Evolutionary conservation across 2,113 vertebrate species (phyloP).

Genomic region (Echinops telfairi): DNA sequence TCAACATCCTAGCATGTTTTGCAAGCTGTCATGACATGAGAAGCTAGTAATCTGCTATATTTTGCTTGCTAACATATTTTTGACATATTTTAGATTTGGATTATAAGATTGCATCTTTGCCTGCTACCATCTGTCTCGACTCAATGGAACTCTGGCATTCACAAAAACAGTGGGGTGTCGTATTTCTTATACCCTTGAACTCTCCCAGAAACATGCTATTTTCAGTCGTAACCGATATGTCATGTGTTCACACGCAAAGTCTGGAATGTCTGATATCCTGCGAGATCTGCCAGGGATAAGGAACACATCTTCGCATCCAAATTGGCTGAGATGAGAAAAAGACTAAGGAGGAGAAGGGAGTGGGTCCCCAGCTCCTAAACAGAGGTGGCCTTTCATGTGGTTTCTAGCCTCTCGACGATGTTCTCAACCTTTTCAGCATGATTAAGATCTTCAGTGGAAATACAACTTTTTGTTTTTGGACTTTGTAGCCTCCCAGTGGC

Average conservation of each 20-base stretch:
- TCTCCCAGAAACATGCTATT: constrained; percentile 87
- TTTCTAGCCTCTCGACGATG: constrained; percentile 63
- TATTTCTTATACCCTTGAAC: constrained; percentile 88
- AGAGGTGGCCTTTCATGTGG: constrained; percentile 79
- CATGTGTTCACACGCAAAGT: constrained; percentile 85
- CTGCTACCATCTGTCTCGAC: constrained; percentile 91
- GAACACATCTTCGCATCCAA: constrained; percentile 83
- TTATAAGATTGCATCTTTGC: constrained; percentile 90
- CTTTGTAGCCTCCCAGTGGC: constrained; percentile 72
- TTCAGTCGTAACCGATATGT: constrained; percentile 89
- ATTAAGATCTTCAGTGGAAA: constrained; percentile 78
- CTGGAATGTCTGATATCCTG: constrained; percentile 83
- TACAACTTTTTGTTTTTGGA: constrained; percentile 64
- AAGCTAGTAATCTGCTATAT: constrained; percentile 86
- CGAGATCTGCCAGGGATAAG: constrained; percentile 85
- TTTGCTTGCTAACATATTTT: constrained; percentile 91
- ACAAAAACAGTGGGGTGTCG: constrained; percentile 90
- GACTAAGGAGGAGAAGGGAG: constrained; percentile 83
- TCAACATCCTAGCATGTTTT: constrained; percentile 87
- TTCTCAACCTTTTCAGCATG: constrained; percentile 83
- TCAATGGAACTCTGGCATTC: constrained; percentile 87
- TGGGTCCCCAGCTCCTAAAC: constrained; percentile 78
- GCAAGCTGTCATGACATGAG: constrained; percentile 90
- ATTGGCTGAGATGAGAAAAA: constrained; percentile 83
- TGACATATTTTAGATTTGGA: constrained; percentile 92